These are phyloP conservation scores for Xestoiulus laeticollis DNA, from an alignment of 2,888 invertebrate species.

Conservation along the genomic window DNA sequence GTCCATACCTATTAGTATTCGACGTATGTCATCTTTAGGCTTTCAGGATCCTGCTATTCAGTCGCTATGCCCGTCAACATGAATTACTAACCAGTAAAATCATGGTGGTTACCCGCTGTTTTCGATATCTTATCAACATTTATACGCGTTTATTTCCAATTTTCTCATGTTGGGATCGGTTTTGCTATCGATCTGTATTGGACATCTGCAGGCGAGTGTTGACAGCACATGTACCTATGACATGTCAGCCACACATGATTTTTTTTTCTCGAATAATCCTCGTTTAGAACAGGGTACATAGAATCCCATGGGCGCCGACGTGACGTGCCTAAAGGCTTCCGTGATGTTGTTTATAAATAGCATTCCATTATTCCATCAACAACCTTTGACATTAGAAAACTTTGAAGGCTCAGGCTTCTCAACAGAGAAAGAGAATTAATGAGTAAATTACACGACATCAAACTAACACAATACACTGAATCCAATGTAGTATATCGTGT, in stretches of 20 bases:
- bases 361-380: neutral
- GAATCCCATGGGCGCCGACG: neutral
- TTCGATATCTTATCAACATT: neutral
- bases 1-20: neutral
- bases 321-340: neutral
- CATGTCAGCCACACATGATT: neutral
- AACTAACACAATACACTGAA: neutral
- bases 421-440: neutral
- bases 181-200: neutral
- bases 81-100: constrained; percentile 22
- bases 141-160: neutral
- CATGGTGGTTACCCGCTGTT: neutral
- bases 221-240: neutral
- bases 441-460: neutral
- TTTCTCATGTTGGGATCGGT: neutral
- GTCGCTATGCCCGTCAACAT: neutral
- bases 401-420: neutral
- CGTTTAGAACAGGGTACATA: neutral
- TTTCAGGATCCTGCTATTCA: neutral
- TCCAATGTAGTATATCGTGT: neutral
- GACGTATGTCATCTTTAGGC: neutral
- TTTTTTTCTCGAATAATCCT: neutral
- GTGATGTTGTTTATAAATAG: neutral
- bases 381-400: neutral
- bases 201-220: neutral